Conservation (phyloP, 2,797 vertebrate genomes). For the Triplophysa bombifrons region DNA sequence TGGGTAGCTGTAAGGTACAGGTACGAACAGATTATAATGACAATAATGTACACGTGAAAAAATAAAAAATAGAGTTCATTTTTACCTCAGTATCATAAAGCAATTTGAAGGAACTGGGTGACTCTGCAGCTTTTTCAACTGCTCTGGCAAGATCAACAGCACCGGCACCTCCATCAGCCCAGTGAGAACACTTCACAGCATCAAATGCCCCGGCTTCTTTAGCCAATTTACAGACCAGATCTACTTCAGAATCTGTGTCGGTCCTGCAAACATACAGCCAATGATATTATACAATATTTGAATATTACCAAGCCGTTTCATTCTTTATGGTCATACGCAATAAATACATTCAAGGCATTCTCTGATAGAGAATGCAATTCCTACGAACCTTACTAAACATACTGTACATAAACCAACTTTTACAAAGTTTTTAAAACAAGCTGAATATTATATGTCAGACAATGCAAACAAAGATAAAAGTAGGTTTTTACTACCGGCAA, state of each 20-base stretch:
- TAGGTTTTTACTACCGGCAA: too few relatives aligned
- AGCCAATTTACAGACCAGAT: conserved; percentile 82
- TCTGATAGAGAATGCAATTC: too few relatives aligned
- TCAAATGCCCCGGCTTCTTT: conserved; percentile 90
- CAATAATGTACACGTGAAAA: background rate
- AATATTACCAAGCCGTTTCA: background rate
- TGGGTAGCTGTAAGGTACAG: conserved; percentile 77
- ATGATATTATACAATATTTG: background rate
- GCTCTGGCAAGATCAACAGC: conserved; percentile 84
- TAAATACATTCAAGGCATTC: too few relatives aligned
- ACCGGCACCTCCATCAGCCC: conserved; percentile 93
- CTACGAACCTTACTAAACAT: too few relatives aligned
- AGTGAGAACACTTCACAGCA: conserved; percentile 89
- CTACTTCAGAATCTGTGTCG: conserved; percentile 87
- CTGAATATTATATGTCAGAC: too few relatives aligned
- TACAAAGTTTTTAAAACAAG: too few relatives aligned
- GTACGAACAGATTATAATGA: conserved; percentile 1
- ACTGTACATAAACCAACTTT: too few relatives aligned
- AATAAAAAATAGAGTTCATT: background rate
- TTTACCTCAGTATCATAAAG: conserved; percentile 89
- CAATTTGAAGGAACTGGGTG: conserved; percentile 86
- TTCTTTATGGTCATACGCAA: too few relatives aligned
- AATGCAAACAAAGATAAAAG: too few relatives aligned
- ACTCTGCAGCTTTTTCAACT: conserved; percentile 85
- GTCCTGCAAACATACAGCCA: conserved; percentile 74